Evolutionary conservation across 2,888 invertebrate genomes (phyloP), one percentile per base, ranked within the genome.

Genomic region (Emmelina monodactyla): DNA sequence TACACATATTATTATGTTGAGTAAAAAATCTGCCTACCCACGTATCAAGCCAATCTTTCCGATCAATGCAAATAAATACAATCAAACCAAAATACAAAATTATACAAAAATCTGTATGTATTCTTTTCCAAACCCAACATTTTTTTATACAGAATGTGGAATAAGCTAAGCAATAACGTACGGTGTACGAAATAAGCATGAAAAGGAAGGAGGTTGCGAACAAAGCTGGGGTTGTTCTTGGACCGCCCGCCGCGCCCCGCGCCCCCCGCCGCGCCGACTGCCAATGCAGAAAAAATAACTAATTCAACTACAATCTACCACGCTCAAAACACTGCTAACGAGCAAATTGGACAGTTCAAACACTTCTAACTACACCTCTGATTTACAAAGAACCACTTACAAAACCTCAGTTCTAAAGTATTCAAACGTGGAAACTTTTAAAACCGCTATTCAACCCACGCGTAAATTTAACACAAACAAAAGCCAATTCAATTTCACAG

Each of bases 181-280:
- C 50, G 50, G 55, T 53, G 51, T 55, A 65, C 64, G n/a, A n/a
- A 64, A 66, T 68, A 65, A 66, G 54, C 58, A 61, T 60, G 63
- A 68, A 67, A 63, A 58, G 62, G 60, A 58, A 58, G 47, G 43
- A 47, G 54, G 49, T 59, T 58, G 54, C 55, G 52, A 53, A 63
- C 60, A 53, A 54, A 51, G 49, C 11, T 11, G 13, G 12, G 29
- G 46, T 54, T 59, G 62, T 62, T 60, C 54, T 58, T 61, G 37
- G 63, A 61, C 65, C 68, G 59, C 68, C 69, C 61, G 64, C 53
- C 46, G 63, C 46, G 56, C 42, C 51, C 53, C 61, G 64, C 58
- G 62, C 55, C 51, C 53, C 61, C 64, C 58, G 62, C 55, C 45
- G 65, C 55, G 62, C 53, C 55, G 52, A n/a, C 7, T 10, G 30